Evolutionary conservation across 2,888 invertebrate species (phyloP).

Genomic region (Drosophila pseudotalamancana): DNA sequence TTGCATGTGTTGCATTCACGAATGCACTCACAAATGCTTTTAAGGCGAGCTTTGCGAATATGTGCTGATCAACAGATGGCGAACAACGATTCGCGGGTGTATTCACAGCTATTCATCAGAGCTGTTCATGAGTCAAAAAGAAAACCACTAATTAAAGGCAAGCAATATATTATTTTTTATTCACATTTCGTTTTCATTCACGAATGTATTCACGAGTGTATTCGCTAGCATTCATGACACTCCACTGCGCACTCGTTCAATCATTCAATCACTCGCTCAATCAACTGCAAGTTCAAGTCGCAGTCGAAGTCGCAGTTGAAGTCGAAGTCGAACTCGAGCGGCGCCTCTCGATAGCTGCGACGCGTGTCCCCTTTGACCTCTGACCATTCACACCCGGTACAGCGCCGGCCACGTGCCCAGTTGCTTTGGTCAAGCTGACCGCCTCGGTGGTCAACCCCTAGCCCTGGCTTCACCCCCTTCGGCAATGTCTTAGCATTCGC

Average conservation of each 20-base stretch:
- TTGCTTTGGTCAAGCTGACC: constrained; percentile 48
- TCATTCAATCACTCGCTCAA: constrained; percentile 36
- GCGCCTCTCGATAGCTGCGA: constrained; percentile 36
- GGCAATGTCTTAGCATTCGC: constrained; percentile 12
- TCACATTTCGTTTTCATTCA: too few relatives aligned
- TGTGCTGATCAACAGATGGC: too few relatives aligned
- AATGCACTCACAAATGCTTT: constrained; percentile 9
- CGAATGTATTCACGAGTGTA: not conserved
- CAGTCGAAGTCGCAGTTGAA: not conserved
- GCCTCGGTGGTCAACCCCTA: constrained; percentile 6
- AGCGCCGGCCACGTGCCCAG: constrained; percentile 27
- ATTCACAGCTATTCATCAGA: not conserved
- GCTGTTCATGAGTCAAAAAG: too few relatives aligned
- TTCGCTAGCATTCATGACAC: constrained; percentile 4
- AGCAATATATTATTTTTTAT: too few relatives aligned
- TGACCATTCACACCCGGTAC: constrained; percentile 36
- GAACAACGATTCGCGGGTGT: constrained; percentile 9
- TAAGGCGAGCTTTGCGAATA: too few relatives aligned
- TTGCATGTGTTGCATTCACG: constrained; percentile 4
- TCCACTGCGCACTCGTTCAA: constrained; percentile 15
- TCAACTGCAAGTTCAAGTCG: constrained; percentile 24
- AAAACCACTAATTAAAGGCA: too few relatives aligned
- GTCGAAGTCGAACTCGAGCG: constrained; percentile 4
- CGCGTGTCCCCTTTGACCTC: constrained; percentile 24
- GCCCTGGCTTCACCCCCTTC: constrained; percentile 1